Percentiles rank a stretch among this genome's conserved stretches.
Evolutionary conservation across 2,113 vertebrate species (phyloP).

Genomic region (Pelvicachromis taeniatus): DNA sequence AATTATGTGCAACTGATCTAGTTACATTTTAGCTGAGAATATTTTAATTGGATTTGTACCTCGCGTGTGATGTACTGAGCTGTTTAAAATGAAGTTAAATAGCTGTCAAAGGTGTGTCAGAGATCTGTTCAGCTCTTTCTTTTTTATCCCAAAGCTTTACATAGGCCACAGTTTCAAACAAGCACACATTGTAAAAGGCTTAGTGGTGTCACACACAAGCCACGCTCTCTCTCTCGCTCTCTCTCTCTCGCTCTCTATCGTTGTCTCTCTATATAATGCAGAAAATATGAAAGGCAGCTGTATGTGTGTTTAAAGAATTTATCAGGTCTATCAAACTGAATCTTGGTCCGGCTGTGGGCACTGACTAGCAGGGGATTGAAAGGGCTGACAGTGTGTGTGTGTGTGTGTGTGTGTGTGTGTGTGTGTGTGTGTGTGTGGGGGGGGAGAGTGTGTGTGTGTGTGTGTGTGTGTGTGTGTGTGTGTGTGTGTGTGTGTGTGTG

Average conservation of each 20-base stretch:
- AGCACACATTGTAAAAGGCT: background rate
- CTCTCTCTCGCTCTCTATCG: background rate
- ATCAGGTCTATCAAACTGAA: background rate
- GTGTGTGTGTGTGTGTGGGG: no score
- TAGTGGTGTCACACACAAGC: background rate
- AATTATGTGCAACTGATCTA: background rate
- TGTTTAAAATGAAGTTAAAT: background rate
- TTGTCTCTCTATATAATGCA: background rate
- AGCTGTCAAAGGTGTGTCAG: background rate
- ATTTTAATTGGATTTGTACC: background rate
- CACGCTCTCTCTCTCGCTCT: background rate
- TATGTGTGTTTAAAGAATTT: background rate
- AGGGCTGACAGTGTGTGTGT: background rate
- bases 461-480: no score
- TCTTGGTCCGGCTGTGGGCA: background rate
- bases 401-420: background rate
- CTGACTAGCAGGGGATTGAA: slow-evolving; percentile 40
- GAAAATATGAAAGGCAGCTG: background rate
- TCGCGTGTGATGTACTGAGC: background rate
- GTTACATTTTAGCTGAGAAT: background rate
- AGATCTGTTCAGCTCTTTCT: background rate
- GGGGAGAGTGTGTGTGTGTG: no score
- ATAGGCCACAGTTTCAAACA: background rate
- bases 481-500: no score
- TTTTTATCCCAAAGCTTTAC: background rate